Base-by-base conservation (phyloP, 2,888 invertebrate species). In the Zygogramma bicolorata region DNA sequence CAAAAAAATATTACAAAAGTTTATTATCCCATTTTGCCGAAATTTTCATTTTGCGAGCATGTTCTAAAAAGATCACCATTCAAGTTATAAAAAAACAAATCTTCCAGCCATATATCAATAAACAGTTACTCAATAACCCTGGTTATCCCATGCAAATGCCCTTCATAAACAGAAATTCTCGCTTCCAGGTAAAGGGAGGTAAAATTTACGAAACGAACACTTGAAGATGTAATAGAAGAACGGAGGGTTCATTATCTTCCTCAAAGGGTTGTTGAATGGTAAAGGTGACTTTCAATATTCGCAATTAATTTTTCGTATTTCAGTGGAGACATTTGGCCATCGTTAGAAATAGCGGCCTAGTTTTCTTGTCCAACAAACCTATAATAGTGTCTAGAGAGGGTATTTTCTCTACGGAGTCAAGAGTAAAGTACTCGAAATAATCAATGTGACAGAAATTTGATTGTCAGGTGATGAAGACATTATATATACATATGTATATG, bases 111-210 rank as follows among this genome's bases (percentile, higher is more conserved):
- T 68, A 72, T 60, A 65, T 63, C 59, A 62, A 72, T 72, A 72
- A 72, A 72, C 71, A 63, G 71, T 72, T 72, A 72, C 42, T n/a
- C 22, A 40, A 13, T 7, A 27, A 25, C 27, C 29, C 18, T 27
- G 18, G 60, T 49, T 20, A 31, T 63, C 58, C 65, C 40, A 71
- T 62, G 68, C 71, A 72, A 72, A 71, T 58, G 29, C 34, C 29
- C 18, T 31, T 34, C 34, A 62, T 61, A 42, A 62, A 57, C 57
- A 34, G 18, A 62, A 49, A 49, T 29, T 34, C 53, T 58, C 27
- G 60, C 34, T 72, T 72, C 65, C 58, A 62, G 68, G 71, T 72
- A 72, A 65, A 49, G 22, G 68, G 65, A 68, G 68, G 67, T 68
- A 68, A 38, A 71, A 62, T 61, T 65, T 42, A 68, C 71, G 68